Percentiles rank a stretch among this genome's conserved stretches.
These are phyloP conservation scores for Folsomia candida DNA, from an alignment of 2,888 invertebrate species.

Conservation along the genomic window DNA sequence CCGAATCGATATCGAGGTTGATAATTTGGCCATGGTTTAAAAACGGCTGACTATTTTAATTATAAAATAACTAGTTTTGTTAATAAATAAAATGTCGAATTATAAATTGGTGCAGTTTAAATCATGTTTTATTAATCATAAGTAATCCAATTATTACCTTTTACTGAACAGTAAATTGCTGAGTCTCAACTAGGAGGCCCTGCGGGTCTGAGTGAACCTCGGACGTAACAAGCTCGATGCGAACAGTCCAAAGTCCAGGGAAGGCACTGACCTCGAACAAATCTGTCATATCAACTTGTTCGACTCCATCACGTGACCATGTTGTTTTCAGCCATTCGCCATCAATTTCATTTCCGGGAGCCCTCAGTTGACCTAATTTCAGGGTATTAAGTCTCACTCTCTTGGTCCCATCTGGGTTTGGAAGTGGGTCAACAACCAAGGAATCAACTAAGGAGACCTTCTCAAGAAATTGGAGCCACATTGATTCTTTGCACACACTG, in stretches of 20 bases:
- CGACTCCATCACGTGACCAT: constrained; percentile 34
- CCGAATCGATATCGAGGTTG: too few species aligned
- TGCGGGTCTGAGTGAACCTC: constrained; percentile 34
- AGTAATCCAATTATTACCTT: too few species aligned
- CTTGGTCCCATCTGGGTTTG: constrained; percentile 15
- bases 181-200: too few species aligned
- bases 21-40: too few species aligned
- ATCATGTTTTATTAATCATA: too few species aligned
- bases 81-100: too few species aligned
- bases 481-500: constrained; percentile 23
- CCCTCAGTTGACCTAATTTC: constrained; percentile 36
- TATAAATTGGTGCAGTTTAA: too few species aligned
- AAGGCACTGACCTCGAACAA: constrained; percentile 26
- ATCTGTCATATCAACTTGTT: constrained; percentile 22
- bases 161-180: too few species aligned
- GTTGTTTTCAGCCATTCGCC: constrained; percentile 19
- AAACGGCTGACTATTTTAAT: too few species aligned
- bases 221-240: constrained; percentile 23
- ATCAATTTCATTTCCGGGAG: constrained; percentile 35
- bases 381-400: constrained; percentile 35
- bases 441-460: constrained; percentile 21
- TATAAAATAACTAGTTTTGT: too few species aligned
- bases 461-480: constrained; percentile 27
- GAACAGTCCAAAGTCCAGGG: constrained; percentile 31
- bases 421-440: constrained; percentile 17